Conservation (phyloP, 2,113 vertebrate genomes). For the Otocyon megalotis region DNA sequence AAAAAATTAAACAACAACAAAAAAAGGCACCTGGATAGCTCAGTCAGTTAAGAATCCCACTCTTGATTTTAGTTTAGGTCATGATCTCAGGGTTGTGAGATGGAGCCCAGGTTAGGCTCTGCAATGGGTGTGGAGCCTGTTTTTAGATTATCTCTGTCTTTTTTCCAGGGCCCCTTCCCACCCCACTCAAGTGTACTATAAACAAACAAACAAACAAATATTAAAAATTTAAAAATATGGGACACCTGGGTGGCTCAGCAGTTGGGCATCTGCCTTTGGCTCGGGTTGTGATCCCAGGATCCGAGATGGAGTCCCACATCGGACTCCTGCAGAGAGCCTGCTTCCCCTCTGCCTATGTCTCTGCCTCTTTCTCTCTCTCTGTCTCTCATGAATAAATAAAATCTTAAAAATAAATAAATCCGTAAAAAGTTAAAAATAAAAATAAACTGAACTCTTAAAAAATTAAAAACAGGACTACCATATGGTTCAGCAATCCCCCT, state of each 20-base stretch:
- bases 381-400: no score
- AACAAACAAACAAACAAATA: background rate
- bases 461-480: background rate
- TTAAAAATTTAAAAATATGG: background rate
- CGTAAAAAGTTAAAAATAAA: background rate
- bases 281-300: no score
- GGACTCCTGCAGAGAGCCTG: no score
- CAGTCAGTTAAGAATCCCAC: background rate
- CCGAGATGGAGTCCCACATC: no score
- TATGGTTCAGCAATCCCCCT: background rate
- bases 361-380: no score
- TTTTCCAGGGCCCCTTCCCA: background rate
- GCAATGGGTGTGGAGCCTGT: background rate
- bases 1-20: conserved; percentile 1
- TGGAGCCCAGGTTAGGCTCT: background rate
- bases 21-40: background rate
- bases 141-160: background rate
- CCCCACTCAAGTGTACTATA: background rate
- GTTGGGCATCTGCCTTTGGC: no score
- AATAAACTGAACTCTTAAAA: background rate
- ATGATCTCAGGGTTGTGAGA: background rate
- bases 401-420: no score
- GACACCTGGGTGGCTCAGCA: no score
- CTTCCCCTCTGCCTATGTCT: no score
- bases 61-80: background rate